Conservation (phyloP, 2,113 vertebrate genomes). For the Pyrgilauda ruficollis region DNA sequence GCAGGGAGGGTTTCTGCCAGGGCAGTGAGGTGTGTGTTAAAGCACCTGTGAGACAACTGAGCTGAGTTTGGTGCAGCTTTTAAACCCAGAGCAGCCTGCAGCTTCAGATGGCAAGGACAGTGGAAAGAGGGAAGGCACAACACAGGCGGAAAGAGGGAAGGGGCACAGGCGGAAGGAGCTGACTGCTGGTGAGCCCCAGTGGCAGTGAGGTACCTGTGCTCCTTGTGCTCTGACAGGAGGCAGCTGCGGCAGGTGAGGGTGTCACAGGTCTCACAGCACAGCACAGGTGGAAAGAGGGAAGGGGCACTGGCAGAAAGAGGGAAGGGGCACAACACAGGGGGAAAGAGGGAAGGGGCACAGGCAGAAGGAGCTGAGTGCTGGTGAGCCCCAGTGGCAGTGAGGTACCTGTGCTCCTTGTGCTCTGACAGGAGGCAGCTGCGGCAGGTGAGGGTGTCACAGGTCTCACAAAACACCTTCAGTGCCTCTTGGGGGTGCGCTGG, state of each 20-base stretch:
- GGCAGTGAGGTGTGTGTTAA: fast-evolving
- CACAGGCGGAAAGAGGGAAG: too few relatives aligned
- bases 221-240: conserved; percentile 76
- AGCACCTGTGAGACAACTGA: not conserved
- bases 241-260: conserved; percentile 73
- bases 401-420: conserved; percentile 80
- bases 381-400: not conserved
- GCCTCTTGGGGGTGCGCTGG: conserved; percentile 70
- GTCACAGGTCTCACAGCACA: conserved; percentile 76
- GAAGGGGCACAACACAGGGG: not conserved
- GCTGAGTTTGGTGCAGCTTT: not conserved
- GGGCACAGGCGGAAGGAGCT: too few relatives aligned
- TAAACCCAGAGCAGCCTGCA: not conserved
- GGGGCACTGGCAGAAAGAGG: not conserved
- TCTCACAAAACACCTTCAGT: conserved; percentile 79
- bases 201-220: conserved; percentile 71
- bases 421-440: conserved; percentile 73
- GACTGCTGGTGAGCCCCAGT: not conserved
- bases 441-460: conserved; percentile 75
- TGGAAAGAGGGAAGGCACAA: not conserved
- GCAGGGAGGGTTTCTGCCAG: not conserved
- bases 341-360: too few relatives aligned
- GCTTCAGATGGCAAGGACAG: not conserved
- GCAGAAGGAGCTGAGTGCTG: too few relatives aligned
- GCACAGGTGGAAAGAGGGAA: too few relatives aligned